Conservation (phyloP, 2,113 vertebrate genomes). For the Cromileptes altivelis region DNA sequence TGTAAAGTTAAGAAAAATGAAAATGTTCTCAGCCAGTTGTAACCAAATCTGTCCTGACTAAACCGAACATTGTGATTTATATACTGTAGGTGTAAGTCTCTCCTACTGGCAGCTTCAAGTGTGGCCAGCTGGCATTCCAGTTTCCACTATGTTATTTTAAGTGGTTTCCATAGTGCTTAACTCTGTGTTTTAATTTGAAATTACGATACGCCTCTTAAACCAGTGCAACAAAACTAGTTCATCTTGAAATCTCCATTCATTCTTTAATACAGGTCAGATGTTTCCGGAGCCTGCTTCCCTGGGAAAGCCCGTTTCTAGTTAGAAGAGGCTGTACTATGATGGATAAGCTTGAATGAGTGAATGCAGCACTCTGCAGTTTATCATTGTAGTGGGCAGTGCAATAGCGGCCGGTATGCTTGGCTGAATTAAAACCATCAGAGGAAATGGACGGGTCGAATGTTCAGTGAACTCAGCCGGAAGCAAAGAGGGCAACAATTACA, state of each 20-base stretch:
- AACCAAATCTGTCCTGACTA: conserved; percentile 33
- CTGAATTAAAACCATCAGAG: conserved; percentile 70
- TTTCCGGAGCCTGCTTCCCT: conserved; percentile 49
- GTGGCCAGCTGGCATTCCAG: conserved; percentile 62
- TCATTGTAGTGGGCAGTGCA: conserved; percentile 58
- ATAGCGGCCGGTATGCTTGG: conserved; percentile 42
- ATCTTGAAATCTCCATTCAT: conserved; percentile 61
- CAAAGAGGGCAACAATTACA: conserved; percentile 33
- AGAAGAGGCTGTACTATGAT: conserved; percentile 58
- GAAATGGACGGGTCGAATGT: conserved; percentile 52
- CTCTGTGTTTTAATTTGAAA: conserved; percentile 73
- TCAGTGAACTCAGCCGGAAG: conserved; percentile 42
- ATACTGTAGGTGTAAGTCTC: conserved; percentile 11
- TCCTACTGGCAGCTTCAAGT: conserved; percentile 31
- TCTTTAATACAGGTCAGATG: conserved; percentile 78
- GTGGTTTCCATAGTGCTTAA: conserved; percentile 77
- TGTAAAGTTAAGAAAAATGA: neutral
- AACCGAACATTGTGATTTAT: conserved; percentile 45
- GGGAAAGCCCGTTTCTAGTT: conserved; percentile 64
- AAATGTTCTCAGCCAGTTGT: conserved; percentile 17
- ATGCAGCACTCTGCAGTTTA: conserved; percentile 64
- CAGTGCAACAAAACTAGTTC: conserved; percentile 56
- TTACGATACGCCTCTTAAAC: conserved; percentile 65
- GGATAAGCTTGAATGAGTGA: conserved; percentile 68
- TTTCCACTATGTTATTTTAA: conserved; percentile 76